phyloP scores from a whole-genome alignment of 2,888 invertebrate species.

The Caradrina kadenii region DNA sequence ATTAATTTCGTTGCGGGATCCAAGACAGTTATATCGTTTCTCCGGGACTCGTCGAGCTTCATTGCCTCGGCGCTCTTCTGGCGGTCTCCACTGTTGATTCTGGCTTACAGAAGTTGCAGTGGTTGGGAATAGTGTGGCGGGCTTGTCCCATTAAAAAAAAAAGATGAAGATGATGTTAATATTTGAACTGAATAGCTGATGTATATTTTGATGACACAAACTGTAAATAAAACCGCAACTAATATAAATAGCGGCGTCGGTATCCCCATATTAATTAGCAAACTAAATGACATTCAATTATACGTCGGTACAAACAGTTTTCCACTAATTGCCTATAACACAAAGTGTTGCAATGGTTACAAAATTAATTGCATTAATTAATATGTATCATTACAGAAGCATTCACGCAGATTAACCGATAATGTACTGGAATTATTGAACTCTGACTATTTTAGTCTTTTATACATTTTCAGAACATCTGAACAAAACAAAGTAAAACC shows the following conservation, averaged over 20 bases:
- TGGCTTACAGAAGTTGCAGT: no score
- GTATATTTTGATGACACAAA: background rate
- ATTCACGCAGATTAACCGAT: background rate
- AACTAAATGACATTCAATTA: conserved; percentile 19
- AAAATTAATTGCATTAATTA: conserved; percentile 14
- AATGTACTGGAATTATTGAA: background rate
- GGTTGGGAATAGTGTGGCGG: no score
- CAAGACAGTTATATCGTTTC: no score
- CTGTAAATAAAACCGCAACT: conserved; percentile 12
- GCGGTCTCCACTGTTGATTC: no score
- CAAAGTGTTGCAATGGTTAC: conserved; percentile 7
- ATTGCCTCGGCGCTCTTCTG: no score
- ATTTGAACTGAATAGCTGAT: conserved; percentile 5
- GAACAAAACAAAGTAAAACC: background rate
- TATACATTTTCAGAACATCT: background rate
- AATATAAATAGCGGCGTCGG: conserved; percentile 3
- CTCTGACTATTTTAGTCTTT: background rate
- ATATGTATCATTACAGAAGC: background rate
- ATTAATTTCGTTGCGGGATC: no score
- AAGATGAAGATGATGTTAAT: no score
- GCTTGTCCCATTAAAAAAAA: no score
- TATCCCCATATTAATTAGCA: background rate
- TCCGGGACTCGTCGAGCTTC: no score
- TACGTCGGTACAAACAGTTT: conserved; percentile 4
- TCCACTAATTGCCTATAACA: conserved; percentile 3